Base-by-base conservation (phyloP, 2,888 invertebrate species). In the Drosophila rubida region DNA sequence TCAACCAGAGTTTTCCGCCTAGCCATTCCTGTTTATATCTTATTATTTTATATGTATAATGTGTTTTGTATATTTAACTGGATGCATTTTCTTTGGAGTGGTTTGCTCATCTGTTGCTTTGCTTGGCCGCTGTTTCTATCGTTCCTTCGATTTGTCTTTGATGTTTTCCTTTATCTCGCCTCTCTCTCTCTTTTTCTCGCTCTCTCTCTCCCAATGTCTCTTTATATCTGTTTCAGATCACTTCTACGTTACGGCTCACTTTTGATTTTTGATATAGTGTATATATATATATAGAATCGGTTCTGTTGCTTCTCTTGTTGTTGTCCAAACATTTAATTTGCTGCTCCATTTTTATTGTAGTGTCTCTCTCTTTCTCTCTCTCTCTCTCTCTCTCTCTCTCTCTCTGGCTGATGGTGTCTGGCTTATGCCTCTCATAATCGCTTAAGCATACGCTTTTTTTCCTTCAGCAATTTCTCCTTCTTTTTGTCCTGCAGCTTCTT, bases 401-500 rank as follows among this genome's bases (percentile, higher is more conserved):
- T 22, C 11, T 4, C 14, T 35, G 35, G 19, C 22, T 46, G 23
- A 8, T 32, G 11, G 13, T 37, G 35, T 13, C 14, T 37, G 30
- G 44, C 41, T 82, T 75, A 76, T 71, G 82, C 80, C 67, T 78
- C 92, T 96, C 95, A 97, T 94, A 97, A 95, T 93, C 97, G 94
- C 92, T 97, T 97, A 59, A 97, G 93, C 77, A 96, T 96, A 92
- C 96, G 94, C 92, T 96, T 97, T 92, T 96, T 96, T 88, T 97
- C 96, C 93, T 96, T 96, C 82, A 95, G 92, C 83, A 95, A 93
- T 90, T 92, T 95, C 67, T 92, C 92, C 69, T 92, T 95, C 89
- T 95, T 95, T 90, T 95, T 95, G 80, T 95, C 95, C 22, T 95
- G 94, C 11, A 94, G 91, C 93, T 95, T 95, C 92, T 95, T 96